phyloP scores from a whole-genome alignment of 2,797 vertebrate genomes.

The Acipenser oxyrinchus region DNA sequence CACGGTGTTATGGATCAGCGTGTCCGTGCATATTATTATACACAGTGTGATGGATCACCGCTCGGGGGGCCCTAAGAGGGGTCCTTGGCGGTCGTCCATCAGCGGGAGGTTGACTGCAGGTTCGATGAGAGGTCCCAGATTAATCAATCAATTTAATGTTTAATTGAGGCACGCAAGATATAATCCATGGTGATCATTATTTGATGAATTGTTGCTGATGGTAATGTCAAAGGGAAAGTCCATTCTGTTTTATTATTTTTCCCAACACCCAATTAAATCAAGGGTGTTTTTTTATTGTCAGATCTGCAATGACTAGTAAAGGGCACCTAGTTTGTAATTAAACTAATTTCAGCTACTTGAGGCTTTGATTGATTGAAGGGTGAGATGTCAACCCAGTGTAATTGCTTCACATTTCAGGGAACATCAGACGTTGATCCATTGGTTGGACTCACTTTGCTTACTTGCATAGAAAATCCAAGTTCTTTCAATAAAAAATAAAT shows the following conservation, averaged over 20 bases:
- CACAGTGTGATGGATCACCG: too few species aligned
- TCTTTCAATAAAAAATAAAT: constrained; percentile 1
- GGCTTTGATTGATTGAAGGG: constrained; percentile 6
- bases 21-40: too few species aligned
- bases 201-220: constrained; percentile 4
- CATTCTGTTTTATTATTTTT: background rate
- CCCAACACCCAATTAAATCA: background rate
- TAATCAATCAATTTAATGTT: too few species aligned
- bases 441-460: constrained; percentile 1
- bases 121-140: too few species aligned
- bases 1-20: too few species aligned
- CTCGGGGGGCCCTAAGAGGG: too few species aligned
- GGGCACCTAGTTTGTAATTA: too few species aligned
- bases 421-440: constrained; percentile 1
- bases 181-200: too few species aligned
- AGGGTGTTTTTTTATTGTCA: background rate
- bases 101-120: too few species aligned
- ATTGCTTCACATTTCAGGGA: background rate
- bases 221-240: constrained; percentile 30
- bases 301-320: too few species aligned
- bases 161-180: too few species aligned
- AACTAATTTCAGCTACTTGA: background rate
- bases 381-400: background rate
- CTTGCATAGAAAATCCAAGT: background rate
- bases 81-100: too few species aligned